phyloP scores from a whole-genome alignment of 2,888 invertebrate genomes.

The Flexamia atlantica region DNA sequence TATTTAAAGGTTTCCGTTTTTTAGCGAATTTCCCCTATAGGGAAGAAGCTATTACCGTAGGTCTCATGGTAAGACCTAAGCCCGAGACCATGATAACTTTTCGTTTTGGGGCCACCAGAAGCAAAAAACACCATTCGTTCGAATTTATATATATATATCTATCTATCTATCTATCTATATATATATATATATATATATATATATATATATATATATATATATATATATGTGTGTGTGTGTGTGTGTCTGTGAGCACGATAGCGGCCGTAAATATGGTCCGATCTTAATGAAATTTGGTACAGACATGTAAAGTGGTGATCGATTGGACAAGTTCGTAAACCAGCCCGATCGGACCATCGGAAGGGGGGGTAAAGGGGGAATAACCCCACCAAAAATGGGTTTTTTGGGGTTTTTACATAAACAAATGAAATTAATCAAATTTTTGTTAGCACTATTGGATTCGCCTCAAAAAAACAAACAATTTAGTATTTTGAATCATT shows the following conservation, averaged over 20 bases:
- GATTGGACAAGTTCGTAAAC: neutral
- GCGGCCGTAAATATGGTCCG: neutral
- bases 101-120: neutral
- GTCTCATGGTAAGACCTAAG: too few relatives aligned
- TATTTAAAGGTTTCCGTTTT: too few relatives aligned
- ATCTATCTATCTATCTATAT: neutral
- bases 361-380: too few relatives aligned
- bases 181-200: slow-evolving; percentile 5
- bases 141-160: neutral
- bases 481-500: too few relatives aligned
- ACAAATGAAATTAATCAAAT: too few relatives aligned
- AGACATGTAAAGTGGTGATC: neutral
- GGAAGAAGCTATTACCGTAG: too few relatives aligned
- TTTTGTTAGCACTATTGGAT: too few relatives aligned
- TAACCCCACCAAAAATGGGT: too few relatives aligned
- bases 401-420: too few relatives aligned
- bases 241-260: neutral
- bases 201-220: slow-evolving; percentile 5
- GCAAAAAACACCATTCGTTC: neutral
- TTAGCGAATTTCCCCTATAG: neutral
- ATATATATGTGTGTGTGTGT: neutral
- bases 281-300: neutral
- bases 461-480: too few relatives aligned
- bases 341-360: too few relatives aligned
- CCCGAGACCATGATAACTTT: too few relatives aligned